phyloP scores from a whole-genome alignment of 2,113 vertebrate genomes.

The Syngnathus scovelli region DNA sequence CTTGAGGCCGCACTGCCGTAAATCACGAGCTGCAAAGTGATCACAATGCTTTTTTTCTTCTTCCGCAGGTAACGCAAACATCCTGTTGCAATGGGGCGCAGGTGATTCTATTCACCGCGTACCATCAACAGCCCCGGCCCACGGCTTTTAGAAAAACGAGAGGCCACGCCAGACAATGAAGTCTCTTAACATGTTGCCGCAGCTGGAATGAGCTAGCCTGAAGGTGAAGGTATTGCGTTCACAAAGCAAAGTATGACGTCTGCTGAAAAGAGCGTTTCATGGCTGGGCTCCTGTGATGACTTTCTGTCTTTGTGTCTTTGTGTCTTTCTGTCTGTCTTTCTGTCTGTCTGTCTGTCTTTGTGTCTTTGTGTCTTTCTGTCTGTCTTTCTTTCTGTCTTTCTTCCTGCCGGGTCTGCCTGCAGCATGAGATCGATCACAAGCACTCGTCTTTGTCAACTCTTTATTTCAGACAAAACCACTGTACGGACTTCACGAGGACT shows the following conservation, averaged over 20 bases:
- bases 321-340: no score
- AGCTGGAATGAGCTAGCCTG: constrained; percentile 47
- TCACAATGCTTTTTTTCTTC: constrained; percentile 1
- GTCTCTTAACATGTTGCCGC: constrained; percentile 50
- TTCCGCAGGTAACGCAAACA: constrained; percentile 31
- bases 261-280: constrained; percentile 37
- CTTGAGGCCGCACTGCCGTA: no score
- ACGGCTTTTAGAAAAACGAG: constrained; percentile 37
- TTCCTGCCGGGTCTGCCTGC: constrained; percentile 33
- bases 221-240: constrained; percentile 44
- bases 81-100: constrained; percentile 35
- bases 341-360: no score
- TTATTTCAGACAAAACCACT: constrained; percentile 31
- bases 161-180: constrained; percentile 45
- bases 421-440: constrained; percentile 21
- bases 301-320: no score
- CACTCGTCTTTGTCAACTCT: constrained; percentile 4
- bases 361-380: no score
- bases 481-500: constrained; percentile 5
- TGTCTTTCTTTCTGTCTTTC: no score
- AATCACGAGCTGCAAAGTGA: constrained; percentile 15
- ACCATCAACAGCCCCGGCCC: constrained; percentile 1
- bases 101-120: constrained; percentile 42
- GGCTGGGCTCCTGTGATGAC: constrained; percentile 48
- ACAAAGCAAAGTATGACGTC: constrained; percentile 40